A percentile compares a stretch with the other conserved stretches of the same genome.
These are phyloP conservation scores for Anoncus sp. DNA, from an alignment of 2,888 invertebrate genomes.

Conservation along the genomic window DNA sequence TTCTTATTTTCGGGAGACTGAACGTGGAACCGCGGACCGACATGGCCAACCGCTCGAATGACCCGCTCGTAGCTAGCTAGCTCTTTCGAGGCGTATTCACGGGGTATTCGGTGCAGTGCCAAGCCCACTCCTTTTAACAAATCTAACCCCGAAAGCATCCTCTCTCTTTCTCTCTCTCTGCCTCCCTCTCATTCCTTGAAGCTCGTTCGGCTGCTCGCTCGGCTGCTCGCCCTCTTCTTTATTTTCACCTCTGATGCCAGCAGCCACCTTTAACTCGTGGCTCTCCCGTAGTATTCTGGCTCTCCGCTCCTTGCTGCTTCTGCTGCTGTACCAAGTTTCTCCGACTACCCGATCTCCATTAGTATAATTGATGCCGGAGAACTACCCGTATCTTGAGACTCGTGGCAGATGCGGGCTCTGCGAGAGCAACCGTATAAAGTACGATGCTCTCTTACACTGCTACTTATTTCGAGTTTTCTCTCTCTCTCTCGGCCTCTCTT, in stretches of 20 bases:
- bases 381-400: conserved; percentile 78
- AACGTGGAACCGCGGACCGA: conserved; percentile 68
- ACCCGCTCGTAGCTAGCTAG: conserved; percentile 57
- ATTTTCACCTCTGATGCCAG: conserved; percentile 63
- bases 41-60: conserved; percentile 67
- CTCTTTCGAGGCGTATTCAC: conserved; percentile 68
- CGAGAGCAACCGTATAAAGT: conserved; percentile 64
- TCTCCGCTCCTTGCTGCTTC: conserved; percentile 15
- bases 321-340: conserved; percentile 55
- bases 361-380: conserved; percentile 81
- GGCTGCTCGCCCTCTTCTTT: conserved; percentile 56
- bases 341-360: conserved; percentile 78
- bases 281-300: conserved; percentile 47
- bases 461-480: conserved; percentile 60
- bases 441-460: conserved; percentile 60
- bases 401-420: conserved; percentile 73
- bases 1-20: conserved; percentile 76
- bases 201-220: conserved; percentile 50
- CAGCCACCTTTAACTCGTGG: conserved; percentile 60
- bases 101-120: conserved; percentile 49
- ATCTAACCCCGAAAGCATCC: conserved; percentile 64
- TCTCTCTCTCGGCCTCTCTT: conserved; percentile 25
- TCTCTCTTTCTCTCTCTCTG: conserved; percentile 45
- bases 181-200: conserved; percentile 54
- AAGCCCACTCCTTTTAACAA: conserved; percentile 54